These are phyloP conservation scores for Etia nguti DNA, from an alignment of 2,113 vertebrate genomes.

Conservation along the genomic window DNA sequence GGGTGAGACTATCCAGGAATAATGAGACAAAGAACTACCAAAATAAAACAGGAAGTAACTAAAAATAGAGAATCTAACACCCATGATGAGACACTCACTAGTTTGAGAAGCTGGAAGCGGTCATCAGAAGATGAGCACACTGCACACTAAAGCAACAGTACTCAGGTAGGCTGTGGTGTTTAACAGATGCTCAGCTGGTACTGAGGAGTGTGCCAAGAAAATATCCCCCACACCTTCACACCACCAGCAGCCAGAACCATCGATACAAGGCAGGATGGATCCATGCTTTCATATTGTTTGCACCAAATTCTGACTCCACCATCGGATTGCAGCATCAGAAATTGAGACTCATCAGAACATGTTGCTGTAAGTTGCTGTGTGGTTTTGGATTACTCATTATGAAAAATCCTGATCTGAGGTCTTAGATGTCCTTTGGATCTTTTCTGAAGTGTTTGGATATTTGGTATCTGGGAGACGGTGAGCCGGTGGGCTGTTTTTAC, in stretches of 20 bases:
- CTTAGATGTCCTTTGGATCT: rapidly evolving
- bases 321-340: neutral
- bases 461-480: neutral
- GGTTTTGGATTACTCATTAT: neutral
- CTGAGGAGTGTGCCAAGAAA: neutral
- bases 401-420: neutral
- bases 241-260: neutral
- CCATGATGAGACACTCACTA: too few relatives aligned
- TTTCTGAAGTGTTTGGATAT: neutral
- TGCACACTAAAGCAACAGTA: too few relatives aligned
- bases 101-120: too few relatives aligned
- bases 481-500: neutral
- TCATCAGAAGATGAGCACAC: too few relatives aligned
- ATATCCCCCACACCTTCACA: neutral
- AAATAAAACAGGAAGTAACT: neutral
- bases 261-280: neutral
- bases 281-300: neutral
- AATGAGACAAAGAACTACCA: neutral
- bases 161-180: neutral
- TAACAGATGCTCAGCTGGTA: neutral
- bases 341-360: neutral
- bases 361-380: neutral
- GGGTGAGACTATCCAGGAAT: neutral
- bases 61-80: neutral
- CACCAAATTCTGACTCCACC: neutral